Evolutionary conservation across 2,113 vertebrate species (phyloP).

Genomic region (Laterallus jamaicensis): DNA sequence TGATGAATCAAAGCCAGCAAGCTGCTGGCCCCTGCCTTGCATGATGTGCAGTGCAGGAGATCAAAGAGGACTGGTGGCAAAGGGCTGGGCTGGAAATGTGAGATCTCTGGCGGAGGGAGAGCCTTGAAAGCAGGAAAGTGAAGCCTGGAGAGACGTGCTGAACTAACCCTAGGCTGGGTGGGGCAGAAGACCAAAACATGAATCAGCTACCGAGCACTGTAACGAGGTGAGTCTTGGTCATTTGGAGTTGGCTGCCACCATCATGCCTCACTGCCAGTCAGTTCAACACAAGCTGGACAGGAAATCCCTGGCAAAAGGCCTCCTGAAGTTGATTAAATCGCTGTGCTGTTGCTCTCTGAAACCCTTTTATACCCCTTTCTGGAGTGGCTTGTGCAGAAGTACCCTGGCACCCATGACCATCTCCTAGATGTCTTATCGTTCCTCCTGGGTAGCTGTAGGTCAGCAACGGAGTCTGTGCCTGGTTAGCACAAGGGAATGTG

Average conservation of each 20-base stretch:
- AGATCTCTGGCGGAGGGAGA: neutral
- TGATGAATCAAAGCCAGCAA: slow-evolving; percentile 15
- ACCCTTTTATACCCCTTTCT: neutral
- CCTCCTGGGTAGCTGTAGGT: neutral
- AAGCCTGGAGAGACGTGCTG: neutral
- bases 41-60: slow-evolving; percentile 20
- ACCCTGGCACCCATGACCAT: neutral
- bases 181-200: slow-evolving; percentile 25
- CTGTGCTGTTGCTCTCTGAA: neutral
- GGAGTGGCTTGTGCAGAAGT: neutral
- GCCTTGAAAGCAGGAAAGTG: neutral
- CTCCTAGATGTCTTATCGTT: neutral
- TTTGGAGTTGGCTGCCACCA: slow-evolving; percentile 14
- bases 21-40: slow-evolving; percentile 26
- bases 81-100: neutral
- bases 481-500: neutral
- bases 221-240: neutral
- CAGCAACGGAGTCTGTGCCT: neutral
- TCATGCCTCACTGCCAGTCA: neutral
- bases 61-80: neutral
- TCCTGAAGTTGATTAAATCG: slow-evolving; percentile 10
- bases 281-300: slow-evolving; percentile 11
- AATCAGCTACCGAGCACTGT: slow-evolving; percentile 33
- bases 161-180: slow-evolving; percentile 32
- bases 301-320: neutral